Evolutionary conservation across 2,888 invertebrate species (phyloP).

Genomic region (Lysandra bellargus): DNA sequence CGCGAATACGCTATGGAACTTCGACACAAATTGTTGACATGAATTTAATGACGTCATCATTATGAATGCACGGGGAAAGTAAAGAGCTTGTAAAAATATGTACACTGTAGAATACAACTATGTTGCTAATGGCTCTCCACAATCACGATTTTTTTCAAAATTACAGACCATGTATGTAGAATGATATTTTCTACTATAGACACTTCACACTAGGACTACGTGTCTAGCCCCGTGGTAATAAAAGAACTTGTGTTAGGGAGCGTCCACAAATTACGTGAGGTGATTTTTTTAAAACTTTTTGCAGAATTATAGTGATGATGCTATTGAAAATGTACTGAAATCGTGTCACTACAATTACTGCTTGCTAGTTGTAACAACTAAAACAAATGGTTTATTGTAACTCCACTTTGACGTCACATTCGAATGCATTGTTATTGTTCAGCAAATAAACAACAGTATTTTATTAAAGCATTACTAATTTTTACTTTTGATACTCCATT

Average conservation of each 20-base stretch:
- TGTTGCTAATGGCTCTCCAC: background rate
- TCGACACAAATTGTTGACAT: background rate
- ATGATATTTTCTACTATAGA: background rate
- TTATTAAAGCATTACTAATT: background rate
- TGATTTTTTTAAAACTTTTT: too few relatives aligned
- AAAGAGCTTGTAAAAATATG: conserved; percentile 6
- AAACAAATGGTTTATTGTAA: background rate
- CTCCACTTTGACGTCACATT: background rate
- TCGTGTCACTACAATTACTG: background rate
- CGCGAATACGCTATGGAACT: background rate
- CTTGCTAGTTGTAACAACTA: background rate
- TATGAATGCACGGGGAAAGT: background rate
- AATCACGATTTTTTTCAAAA: background rate
- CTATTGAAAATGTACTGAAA: background rate
- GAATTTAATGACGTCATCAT: background rate
- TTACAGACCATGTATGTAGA: background rate
- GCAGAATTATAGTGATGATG: too few relatives aligned
- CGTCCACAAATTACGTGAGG: too few relatives aligned
- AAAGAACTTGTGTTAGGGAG: too few relatives aligned
- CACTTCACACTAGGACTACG: background rate
- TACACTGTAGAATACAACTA: background rate
- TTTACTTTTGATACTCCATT: background rate
- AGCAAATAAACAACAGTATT: background rate
- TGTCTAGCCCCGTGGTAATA: too few relatives aligned
- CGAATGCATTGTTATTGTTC: conserved; percentile 1